Base-by-base conservation (phyloP, 2,888 invertebrate genomes). In the Cheilosia vernalis region DNA sequence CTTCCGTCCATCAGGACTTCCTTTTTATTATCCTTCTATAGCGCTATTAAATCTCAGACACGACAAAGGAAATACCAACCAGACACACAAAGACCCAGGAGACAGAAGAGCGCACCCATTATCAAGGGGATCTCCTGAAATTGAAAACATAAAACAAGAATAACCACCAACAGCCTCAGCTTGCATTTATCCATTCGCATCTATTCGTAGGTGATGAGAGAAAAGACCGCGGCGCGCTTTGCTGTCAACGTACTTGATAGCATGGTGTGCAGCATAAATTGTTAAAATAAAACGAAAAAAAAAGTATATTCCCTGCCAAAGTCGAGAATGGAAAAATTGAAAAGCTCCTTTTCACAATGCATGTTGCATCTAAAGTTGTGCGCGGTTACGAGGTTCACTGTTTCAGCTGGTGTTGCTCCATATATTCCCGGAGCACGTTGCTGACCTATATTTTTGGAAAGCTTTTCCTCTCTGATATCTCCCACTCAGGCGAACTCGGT, bases 371-470 rank as follows among this genome's bases (percentile, higher is more conserved):
- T 44, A 77, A 81, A 77, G 77, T 63, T 85, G 40, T 30, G 42
- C 56, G 64, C 60, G 70, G 69, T 74, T 44, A 64, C 4, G 49
- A 21, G 61, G 53, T 63, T 69, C 74, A 74, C 33, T 70, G 33
- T 51, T 72, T 76, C 76, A 76, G 85, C 80, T 85, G 70, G 56
- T 79, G 84, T 53, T 81, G 81, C 67, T 85, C 81, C 53, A 87
- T 67, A 87, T 87, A 88, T 88, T 88, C 88, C 88, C 88, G 88
- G 87, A 90, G 87, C 89, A 90, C 89, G 88, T 89, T 90, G 90
- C 90, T 91, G 91, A 91, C 91, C 91, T 90, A 91, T 89, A 90
- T 91, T 91, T 89, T 73, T 42, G 24, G 51, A 24, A 30, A 51
- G 4, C 3, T 55, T 80, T 66, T 37, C 13, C 15, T 49, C 33